Evolutionary conservation across 2,888 invertebrate genomes (phyloP), one percentile per base, ranked within the genome.

Genomic region (Ennomos quercinarius): DNA sequence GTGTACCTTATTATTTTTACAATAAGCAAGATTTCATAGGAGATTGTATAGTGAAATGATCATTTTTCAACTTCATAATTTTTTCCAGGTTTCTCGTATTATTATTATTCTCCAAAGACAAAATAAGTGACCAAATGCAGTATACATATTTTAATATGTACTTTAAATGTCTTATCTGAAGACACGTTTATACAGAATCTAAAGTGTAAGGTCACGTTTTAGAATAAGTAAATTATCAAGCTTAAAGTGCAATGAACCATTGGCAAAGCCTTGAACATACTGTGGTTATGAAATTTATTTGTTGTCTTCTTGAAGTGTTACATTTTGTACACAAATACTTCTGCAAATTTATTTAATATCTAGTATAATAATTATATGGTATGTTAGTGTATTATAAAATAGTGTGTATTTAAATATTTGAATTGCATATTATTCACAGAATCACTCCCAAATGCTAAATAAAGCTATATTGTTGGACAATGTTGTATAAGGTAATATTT

Each of bases 201-300:
- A 61, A 63, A 58, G 56, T 58, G 44, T 58, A 49, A n/a, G 63
- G 63, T 67, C 67, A 61, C 51, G 48, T 61, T 38, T 53, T 69
- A 67, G 65, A 67, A 63, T 71, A 65, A 75, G 66, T 76, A 76
- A 72, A 71, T 56, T 86, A 83, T 81, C 70, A 65, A 78, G 75
- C 71, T 77, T 78, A 78, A 74, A 84, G 91, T 91, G 91, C 91
- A 91, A 91, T 91, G 83, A 86, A 81, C 75, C 74, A 80, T 83
- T 86, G 90, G 91, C 91, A 74, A 84, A 89, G 91, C 91, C 90
- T 80, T 82, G 72, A 82, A 75, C 78, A 80, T 84, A 78, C 86
- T 87, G 78, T 83, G 79, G 80, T 84, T 86, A 82, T 80, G 71
- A 72, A 74, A 81, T 76, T 68, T 78, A 74, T 78, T 84, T 84